Evolutionary conservation across 2,113 vertebrate species (phyloP), one percentile per base, ranked within the genome.

Genomic region (Macaca mulatta): DNA sequence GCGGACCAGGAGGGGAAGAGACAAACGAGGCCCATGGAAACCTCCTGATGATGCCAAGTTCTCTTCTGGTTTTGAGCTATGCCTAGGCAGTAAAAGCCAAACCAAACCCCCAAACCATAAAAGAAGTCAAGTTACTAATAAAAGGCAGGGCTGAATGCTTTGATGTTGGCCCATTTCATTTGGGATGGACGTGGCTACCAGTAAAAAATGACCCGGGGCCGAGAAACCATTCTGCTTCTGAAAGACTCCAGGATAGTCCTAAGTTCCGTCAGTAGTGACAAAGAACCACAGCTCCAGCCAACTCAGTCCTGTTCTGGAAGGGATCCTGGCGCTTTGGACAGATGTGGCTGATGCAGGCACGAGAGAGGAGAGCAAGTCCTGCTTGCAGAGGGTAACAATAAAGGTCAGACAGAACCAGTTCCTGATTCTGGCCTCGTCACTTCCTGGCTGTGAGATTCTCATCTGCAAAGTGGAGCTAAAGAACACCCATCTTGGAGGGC

Each of bases 1-100:
- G n/a, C 5, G 38, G 52, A 50, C 59, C 38, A 67, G n/a, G 6
- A 35, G 20, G 25, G 50, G 50, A 85, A 43, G 13, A 25, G 79
- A 69, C 84, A 48, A 48, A 4, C 0, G 9, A 50, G 45, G 50
- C n/a, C 90, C 55, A 17, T 1, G 35, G 77, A 94, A 81, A 91
- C 87, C 64, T 85, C 48, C 32, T 2, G 0, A 50, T 32, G 18
- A 52, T 1, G 96, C 57, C 83, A 94, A 50, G 61, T 57, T 92
- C 85, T 69, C 55, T 59, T 80, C 81, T 22, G 77, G 91, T 94
- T 86, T 55, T 93, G 81, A 88, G 88, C 75, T 88, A 35, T 75
- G 92, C 75, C 48, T 52, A 35, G 75, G 89, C 82, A 70, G 79
- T 13, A 25, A 70, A 78, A 72, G 84, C 89, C 97, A 96, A 87